These are phyloP conservation scores for Phasia obesa DNA, from an alignment of 2,888 invertebrate species.

Conservation along the genomic window DNA sequence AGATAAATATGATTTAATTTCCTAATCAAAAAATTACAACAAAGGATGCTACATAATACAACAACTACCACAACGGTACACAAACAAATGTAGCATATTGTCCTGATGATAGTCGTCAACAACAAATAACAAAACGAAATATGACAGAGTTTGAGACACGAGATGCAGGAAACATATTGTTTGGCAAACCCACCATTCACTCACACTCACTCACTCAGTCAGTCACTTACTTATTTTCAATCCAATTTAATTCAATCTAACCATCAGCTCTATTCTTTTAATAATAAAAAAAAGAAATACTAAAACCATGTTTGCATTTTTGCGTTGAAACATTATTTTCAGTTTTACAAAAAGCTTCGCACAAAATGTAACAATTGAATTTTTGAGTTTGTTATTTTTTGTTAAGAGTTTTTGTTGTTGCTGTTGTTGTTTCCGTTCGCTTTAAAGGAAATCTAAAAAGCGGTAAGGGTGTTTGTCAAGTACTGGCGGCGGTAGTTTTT, in stretches of 20 bases:
- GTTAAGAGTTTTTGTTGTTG: slow-evolving; percentile 27
- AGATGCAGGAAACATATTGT: slow-evolving; percentile 67
- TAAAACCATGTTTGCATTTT: slow-evolving; percentile 68
- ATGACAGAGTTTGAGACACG: slow-evolving; percentile 39
- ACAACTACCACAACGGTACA: slow-evolving; percentile 22
- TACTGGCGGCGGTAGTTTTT: slow-evolving; percentile 49
- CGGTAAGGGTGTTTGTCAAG: slow-evolving; percentile 68
- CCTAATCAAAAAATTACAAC: slow-evolving; percentile 72
- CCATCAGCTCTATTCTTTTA: slow-evolving; percentile 57
- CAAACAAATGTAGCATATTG: slow-evolving; percentile 46
- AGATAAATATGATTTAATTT: slow-evolving; percentile 74
- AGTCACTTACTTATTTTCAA: slow-evolving; percentile 33
- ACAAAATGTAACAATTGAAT: slow-evolving; percentile 65
- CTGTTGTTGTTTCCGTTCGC: slow-evolving; percentile 60
- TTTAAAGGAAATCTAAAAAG: slow-evolving; percentile 36
- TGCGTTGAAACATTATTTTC: slow-evolving; percentile 61
- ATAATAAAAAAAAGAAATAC: slow-evolving; percentile 8
- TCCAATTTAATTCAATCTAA: slow-evolving; percentile 17
- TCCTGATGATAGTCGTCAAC: slow-evolving; percentile 22
- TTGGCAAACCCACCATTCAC: slow-evolving; percentile 66
- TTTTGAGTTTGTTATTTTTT: slow-evolving; percentile 65
- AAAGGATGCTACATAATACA: slow-evolving; percentile 58
- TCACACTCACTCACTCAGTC: slow-evolving; percentile 64
- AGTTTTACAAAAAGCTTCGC: slow-evolving; percentile 68
- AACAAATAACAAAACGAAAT: slow-evolving; percentile 41